Base-by-base conservation (phyloP, 2,113 vertebrate species). In the Lagopus muta region DNA sequence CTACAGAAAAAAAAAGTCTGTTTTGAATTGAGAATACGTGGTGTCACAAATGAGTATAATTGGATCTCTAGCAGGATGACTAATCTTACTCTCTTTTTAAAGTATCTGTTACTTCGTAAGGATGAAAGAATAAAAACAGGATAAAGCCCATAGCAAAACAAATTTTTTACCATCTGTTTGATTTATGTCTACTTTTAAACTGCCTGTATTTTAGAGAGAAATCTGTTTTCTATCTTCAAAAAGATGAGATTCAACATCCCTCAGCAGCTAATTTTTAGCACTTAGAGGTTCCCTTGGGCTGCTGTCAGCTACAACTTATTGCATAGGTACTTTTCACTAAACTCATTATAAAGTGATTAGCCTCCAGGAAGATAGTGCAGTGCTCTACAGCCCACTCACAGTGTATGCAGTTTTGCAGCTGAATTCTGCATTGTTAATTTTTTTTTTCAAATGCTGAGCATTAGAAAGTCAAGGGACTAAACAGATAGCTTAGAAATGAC, bases 291-390 rank as follows among this genome's bases (percentile, higher is more conserved):
- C 97, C 97, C 97, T 90, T 97, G 90, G 95, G 98, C 97, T 95
- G 79, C 95, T 98, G 97, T 98, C 98, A 98, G 62, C 92, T 92
- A 86, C 94, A 93, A 97, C 96, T 97, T 97, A 98, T 95, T 96
- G 97, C 92, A 95, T 89, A 97, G 97, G 97, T 97, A 93, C 95
- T 96, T 97, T 95, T 96, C 91, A 96, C 95, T 97, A 95, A 97
- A 97, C 90, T 98, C 96, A 96, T 98, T 98, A 97, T 92, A 93
- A 97, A 98, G 95, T 96, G 91, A 97, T 97, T 97, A 98, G 97
- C 97, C 96, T 95, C 73, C 50, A 97, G 97, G 91, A 96, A 97
- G 92, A 88, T 15, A 88, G 64, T 88, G 73, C 57, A 55, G 18
- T 89, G 80, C 82, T 96, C 82, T 96, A 45, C 58, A 95, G 80